These are phyloP conservation scores for Hetaerina titia DNA, from an alignment of 2,888 invertebrate genomes.

Conservation along the genomic window DNA sequence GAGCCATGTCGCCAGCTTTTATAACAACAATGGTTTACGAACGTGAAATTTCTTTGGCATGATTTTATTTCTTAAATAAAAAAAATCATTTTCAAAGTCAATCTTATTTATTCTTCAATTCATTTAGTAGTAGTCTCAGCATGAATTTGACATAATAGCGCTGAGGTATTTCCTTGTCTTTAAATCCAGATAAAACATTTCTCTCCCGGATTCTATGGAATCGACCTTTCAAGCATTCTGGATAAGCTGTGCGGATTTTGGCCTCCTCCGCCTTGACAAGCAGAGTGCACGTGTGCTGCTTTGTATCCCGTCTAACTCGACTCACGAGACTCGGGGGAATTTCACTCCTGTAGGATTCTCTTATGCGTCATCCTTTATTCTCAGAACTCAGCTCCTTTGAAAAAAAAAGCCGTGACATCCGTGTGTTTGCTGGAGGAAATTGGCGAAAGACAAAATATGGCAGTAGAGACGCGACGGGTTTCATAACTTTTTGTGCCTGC, in stretches of 20 bases:
- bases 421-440: background rate
- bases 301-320: background rate
- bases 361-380: background rate
- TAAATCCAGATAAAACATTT: background rate
- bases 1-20: no score
- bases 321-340: background rate
- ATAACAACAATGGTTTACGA: no score
- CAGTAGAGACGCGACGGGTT: background rate
- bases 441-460: constrained; percentile 8
- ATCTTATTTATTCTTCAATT: no score
- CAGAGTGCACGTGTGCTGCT: background rate
- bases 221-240: background rate
- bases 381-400: background rate
- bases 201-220: background rate
- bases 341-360: background rate
- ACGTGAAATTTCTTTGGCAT: no score
- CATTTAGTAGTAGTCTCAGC: no score
- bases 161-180: background rate
- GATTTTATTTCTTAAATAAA: no score
- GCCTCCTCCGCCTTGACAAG: background rate
- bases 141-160: background rate
- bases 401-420: background rate
- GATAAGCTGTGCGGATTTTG: background rate
- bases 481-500: background rate
- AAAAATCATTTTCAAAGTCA: no score